A percentile compares a stretch with the other conserved stretches of the same genome.
phyloP scores from a whole-genome alignment of 2,797 vertebrate species.

The Trematomus bernacchii region DNA sequence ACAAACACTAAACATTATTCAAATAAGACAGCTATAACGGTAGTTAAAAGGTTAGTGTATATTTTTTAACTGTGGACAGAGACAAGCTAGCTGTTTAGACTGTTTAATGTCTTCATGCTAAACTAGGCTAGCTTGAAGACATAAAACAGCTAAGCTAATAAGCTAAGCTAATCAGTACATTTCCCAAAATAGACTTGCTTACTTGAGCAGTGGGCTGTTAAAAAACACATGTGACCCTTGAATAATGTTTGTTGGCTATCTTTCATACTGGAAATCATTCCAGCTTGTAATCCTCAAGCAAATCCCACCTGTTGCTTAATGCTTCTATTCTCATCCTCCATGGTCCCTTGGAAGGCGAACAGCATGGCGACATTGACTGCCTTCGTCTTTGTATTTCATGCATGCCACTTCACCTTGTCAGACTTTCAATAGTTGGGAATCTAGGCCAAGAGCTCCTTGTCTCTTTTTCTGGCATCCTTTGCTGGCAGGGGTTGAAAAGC shows the following conservation, averaged over 20 bases:
- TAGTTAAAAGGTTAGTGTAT: too few species aligned
- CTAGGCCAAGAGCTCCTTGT: conserved; percentile 56
- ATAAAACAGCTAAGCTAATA: too few species aligned
- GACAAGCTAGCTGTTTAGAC: too few species aligned
- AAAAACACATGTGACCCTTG: not conserved
- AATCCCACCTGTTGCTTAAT: conserved; percentile 8
- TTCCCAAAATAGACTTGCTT: not conserved
- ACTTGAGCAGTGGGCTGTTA: not conserved
- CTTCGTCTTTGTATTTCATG: conserved; percentile 31
- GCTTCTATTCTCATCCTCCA: conserved; percentile 15
- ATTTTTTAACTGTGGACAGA: too few species aligned
- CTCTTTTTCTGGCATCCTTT: conserved; percentile 49
- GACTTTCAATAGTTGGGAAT: conserved; percentile 47
- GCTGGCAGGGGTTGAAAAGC: conserved; percentile 69
- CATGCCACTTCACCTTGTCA: conserved; percentile 49
- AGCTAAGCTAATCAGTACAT: not conserved
- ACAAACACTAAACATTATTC: too few species aligned
- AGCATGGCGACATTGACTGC: not conserved
- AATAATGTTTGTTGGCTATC: not conserved
- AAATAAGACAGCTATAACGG: too few species aligned
- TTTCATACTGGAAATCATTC: not conserved
- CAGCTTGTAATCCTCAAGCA: not conserved
- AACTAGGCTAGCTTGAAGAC: too few species aligned
- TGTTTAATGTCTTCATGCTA: too few species aligned
- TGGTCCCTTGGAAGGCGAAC: conserved; percentile 3